Evolutionary conservation across 2,888 invertebrate genomes (phyloP).

Genomic region (Octodonta nipae): DNA sequence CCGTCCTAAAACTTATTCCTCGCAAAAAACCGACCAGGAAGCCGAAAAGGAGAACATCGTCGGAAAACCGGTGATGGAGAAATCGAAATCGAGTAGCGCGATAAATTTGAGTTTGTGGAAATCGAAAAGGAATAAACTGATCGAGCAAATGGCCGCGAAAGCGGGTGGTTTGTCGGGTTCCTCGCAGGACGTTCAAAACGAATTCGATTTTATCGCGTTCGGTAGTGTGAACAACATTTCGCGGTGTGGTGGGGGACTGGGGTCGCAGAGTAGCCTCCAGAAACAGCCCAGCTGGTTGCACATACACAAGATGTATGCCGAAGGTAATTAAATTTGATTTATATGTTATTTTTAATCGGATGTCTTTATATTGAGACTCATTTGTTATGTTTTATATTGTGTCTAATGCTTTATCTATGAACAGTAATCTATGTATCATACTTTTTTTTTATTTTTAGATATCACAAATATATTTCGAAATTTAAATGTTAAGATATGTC

Average conservation of each 20-base stretch:
- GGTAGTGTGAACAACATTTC: slow-evolving; percentile 19
- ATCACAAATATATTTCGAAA: too few species aligned
- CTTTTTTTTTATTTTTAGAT: too few species aligned
- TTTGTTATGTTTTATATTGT: too few species aligned
- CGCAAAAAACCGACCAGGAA: slow-evolving; percentile 21
- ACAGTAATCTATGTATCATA: too few species aligned
- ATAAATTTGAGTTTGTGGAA: slow-evolving; percentile 33
- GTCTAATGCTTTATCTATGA: too few species aligned
- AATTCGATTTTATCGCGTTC: slow-evolving; percentile 34
- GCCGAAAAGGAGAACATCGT: slow-evolving; percentile 16
- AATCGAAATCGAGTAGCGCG: slow-evolving; percentile 36
- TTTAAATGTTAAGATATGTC: too few species aligned
- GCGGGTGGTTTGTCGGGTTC: slow-evolving; percentile 13
- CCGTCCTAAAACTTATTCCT: slow-evolving; percentile 14
- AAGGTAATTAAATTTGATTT: too few species aligned
- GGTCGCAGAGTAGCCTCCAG: slow-evolving; percentile 10
- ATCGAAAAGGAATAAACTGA: slow-evolving; percentile 27
- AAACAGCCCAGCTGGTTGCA: slow-evolving; percentile 21
- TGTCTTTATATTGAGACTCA: too few species aligned
- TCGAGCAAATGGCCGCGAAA: slow-evolving; percentile 26
- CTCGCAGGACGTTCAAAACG: slow-evolving; percentile 27
- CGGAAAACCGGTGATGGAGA: slow-evolving; percentile 29
- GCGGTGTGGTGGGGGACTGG: background rate
- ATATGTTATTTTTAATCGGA: too few species aligned
- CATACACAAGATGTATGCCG: slow-evolving; percentile 15